Conservation (phyloP, 1,140 invertebrate species). For the Listronotus oregonensis region DNA sequence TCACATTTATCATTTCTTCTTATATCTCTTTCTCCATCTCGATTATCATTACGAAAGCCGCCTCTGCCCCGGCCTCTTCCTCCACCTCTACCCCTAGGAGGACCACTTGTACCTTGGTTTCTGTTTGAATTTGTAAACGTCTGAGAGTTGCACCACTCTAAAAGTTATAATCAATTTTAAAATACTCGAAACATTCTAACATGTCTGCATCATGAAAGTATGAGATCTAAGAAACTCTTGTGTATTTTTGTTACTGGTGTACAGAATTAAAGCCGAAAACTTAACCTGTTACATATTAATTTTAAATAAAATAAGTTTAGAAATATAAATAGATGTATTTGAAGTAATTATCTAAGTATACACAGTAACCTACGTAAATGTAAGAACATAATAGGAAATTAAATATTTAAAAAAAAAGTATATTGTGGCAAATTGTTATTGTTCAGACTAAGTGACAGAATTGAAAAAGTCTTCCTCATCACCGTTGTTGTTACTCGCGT, state of each 20-base stretch:
- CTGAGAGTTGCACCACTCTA: slow-evolving; percentile 13
- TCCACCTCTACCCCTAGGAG: background rate
- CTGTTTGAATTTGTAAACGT: slow-evolving; percentile 19
- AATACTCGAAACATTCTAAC: background rate
- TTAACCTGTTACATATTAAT: no score
- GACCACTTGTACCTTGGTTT: background rate
- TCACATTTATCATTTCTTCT: slow-evolving; percentile 22
- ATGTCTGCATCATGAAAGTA: background rate
- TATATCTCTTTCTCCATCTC: background rate
- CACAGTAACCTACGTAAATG: no score
- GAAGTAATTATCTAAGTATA: no score
- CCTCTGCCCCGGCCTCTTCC: slow-evolving; percentile 1
- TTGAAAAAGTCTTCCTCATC: no score
- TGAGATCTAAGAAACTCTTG: background rate
- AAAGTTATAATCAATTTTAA: background rate
- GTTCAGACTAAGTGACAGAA: no score
- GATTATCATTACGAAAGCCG: background rate
- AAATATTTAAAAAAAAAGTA: no score
- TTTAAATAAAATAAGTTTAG: no score
- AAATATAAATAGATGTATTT: no score
- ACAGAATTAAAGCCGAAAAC: no score
- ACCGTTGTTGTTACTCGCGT: no score
- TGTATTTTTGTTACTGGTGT: background rate
- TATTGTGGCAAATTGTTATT: no score
- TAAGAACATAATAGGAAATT: no score